Evolutionary conservation across 2,797 vertebrate species (phyloP).

Genomic region (Rallus crepitans): DNA sequence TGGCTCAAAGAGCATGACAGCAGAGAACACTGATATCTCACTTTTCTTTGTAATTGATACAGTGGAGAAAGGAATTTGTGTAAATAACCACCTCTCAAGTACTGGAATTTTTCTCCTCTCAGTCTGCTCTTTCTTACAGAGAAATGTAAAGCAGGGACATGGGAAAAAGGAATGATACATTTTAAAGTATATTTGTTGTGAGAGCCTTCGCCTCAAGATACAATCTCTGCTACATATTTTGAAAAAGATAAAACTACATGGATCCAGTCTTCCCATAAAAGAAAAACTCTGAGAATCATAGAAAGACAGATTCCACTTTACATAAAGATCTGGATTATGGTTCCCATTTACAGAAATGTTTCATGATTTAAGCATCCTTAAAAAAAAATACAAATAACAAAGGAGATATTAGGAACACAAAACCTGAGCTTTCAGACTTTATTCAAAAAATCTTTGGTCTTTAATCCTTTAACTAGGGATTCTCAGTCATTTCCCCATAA

Average conservation of each 20-base stretch:
- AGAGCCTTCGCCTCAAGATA: neutral
- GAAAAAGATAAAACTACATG: neutral
- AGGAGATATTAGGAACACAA: neutral
- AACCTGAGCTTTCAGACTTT: neutral
- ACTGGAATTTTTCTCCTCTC: neutral
- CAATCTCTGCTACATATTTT: neutral
- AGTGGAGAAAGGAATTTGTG: constrained; percentile 9
- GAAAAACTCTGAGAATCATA: neutral
- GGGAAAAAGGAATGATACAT: neutral
- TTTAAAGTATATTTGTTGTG: neutral
- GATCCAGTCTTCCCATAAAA: neutral
- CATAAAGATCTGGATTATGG: neutral
- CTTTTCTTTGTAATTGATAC: neutral
- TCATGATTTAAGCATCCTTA: neutral
- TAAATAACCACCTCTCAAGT: neutral
- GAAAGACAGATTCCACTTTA: neutral
- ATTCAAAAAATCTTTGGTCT: neutral
- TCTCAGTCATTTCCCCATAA: neutral
- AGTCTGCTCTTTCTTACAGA: neutral
- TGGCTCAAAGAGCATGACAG: neutral
- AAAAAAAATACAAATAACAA: neutral
- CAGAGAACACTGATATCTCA: neutral
- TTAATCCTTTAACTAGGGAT: neutral
- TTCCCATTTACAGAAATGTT: neutral
- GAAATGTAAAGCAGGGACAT: neutral